These are phyloP conservation scores for Amblyornis subalaris DNA, from an alignment of 2,113 vertebrate species.

Conservation along the genomic window DNA sequence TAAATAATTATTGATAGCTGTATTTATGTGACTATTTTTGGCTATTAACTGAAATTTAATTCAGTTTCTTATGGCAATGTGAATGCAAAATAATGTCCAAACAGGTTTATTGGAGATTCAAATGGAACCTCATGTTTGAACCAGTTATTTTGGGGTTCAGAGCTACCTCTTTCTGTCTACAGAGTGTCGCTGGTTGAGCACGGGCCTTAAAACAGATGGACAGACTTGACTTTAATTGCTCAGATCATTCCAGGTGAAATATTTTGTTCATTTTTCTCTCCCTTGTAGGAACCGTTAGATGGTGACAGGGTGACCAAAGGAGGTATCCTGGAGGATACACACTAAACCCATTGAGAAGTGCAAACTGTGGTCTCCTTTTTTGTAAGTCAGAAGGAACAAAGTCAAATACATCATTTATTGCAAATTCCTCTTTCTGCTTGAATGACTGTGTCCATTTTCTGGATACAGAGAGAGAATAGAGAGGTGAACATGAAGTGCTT, in stretches of 20 bases:
- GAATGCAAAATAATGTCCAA: background rate
- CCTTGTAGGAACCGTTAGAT: background rate
- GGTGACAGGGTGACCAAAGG: background rate
- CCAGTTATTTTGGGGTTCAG: background rate
- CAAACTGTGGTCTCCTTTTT: background rate
- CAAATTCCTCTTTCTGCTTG: conserved; percentile 31
- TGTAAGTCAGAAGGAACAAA: conserved; percentile 16
- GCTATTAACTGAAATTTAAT: conserved; percentile 12
- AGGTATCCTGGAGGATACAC: background rate
- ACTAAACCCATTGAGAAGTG: background rate
- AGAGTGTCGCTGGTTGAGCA: background rate
- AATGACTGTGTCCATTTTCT: background rate
- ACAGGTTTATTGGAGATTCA: background rate
- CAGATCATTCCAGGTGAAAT: background rate
- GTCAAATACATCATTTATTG: conserved; percentile 22
- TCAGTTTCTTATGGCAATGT: background rate
- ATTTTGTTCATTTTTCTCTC: background rate
- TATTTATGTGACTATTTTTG: background rate
- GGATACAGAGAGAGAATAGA: background rate
- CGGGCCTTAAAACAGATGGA: background rate
- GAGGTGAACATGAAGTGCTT: background rate
- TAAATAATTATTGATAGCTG: background rate
- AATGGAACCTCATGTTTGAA: background rate
- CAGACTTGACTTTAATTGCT: background rate
- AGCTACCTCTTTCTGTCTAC: background rate